A percentile compares a stretch with the other conserved stretches of the same genome.
phyloP scores from a whole-genome alignment of 2,888 invertebrate genomes.

The Zhuqinia jingwanae region DNA sequence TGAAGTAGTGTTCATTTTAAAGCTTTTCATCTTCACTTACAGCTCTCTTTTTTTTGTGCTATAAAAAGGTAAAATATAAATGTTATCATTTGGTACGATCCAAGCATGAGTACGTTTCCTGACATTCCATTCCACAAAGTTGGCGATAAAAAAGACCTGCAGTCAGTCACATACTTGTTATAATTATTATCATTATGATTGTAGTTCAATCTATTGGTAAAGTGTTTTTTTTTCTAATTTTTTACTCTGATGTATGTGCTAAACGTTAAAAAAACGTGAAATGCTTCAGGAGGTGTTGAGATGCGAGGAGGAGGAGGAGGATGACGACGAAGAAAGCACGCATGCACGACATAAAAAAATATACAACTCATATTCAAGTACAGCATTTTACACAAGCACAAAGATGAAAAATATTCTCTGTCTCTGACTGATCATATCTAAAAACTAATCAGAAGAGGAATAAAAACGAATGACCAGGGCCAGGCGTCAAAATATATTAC shows the following conservation, averaged over 20 bases:
- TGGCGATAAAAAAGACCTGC: background rate
- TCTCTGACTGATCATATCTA: background rate
- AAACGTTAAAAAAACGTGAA: constrained; percentile 60
- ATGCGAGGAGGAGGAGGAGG: too few relatives aligned
- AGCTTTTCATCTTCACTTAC: background rate
- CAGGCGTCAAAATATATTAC: too few relatives aligned
- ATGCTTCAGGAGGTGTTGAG: constrained; percentile 45
- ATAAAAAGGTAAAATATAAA: constrained; percentile 4
- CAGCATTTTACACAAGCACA: background rate
- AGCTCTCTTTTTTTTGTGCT: too few relatives aligned
- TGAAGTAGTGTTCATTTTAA: background rate
- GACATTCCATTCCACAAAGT: constrained; percentile 13
- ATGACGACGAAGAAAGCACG: background rate
- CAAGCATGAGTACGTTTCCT: background rate
- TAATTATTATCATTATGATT: constrained; percentile 61
- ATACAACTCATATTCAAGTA: too few relatives aligned
- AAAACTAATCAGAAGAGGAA: too few relatives aligned
- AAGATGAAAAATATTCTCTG: background rate
- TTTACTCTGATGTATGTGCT: constrained; percentile 32
- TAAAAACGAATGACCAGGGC: constrained; percentile 2
- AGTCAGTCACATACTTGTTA: constrained; percentile 54
- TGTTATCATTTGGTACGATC: constrained; percentile 13
- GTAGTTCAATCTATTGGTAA: constrained; percentile 23
- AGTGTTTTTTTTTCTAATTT: constrained; percentile 10
- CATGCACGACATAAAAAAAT: constrained; percentile 35